Base-by-base conservation (phyloP, 64 coral and sea anemone genomes). In the Exaiptasia diaphana region DNA sequence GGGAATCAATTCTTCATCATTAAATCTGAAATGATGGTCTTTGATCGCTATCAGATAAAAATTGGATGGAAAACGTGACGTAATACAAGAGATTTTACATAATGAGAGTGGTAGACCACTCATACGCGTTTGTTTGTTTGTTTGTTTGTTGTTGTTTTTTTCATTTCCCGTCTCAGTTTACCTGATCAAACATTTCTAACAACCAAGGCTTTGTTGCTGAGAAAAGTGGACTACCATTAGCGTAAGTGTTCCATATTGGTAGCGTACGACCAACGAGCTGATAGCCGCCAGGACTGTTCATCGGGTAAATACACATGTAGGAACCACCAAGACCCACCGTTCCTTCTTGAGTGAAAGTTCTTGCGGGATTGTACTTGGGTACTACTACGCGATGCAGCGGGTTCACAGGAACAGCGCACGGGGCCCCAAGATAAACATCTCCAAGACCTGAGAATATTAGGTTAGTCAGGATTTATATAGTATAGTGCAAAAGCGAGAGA, bases 271-370 rank as follows among this genome's bases (percentile, higher is more conserved):
- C 83, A 30, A 87, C 62, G 50, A 87, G 60, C 32, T 87, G 83
- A 57, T 87, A 87, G 4, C 83, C 83, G 13, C 83, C 83, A 22
- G 83, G 83, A 28, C 83, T 87, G 36, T n/a, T 14, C 83, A 87
- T 87, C 10, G 83, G 83, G 43, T 87, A 87, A 23, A 87, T 87
- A 39, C 83, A 87, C 83, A 87, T 87, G 33, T 87, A 87, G 44
- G 83, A 87, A 10, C 83, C 83, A 3, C 83, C 83, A 9, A 87
- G 42, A 0, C 83, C 83, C 22, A 87, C 83, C 1, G 83, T 87
- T n/a, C 83, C 83, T 46, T 87, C 83, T 46, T 87, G 83, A 11
- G 83, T 87, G 43, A 37, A 87, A 21, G 83, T 87, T 10, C 83
- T 71, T 14, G 83, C 83, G 0, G 83, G 83, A 8, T 87, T 87